phyloP scores from a whole-genome alignment of 2,888 invertebrate species.

The Lasioglossum pauxillum region DNA sequence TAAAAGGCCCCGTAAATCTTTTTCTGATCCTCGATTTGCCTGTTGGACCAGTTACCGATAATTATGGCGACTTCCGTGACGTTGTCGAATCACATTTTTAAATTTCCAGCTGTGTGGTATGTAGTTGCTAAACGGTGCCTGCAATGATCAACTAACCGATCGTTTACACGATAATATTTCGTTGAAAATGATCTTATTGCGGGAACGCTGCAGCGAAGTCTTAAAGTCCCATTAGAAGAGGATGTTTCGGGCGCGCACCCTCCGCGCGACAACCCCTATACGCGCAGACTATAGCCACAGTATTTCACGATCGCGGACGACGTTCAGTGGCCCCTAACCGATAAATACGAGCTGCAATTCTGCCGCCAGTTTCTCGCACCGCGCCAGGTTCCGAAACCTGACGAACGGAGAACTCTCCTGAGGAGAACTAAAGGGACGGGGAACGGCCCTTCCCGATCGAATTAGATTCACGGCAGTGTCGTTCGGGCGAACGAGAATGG shows the following conservation, averaged over 20 bases:
- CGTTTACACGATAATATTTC: background rate
- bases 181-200: background rate
- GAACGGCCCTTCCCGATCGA: slow-evolving; percentile 28
- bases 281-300: slow-evolving; percentile 40
- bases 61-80: background rate
- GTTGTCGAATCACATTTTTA: background rate
- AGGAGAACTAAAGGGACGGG: background rate
- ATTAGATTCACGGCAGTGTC: slow-evolving; percentile 16
- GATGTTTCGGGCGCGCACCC: background rate
- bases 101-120: background rate
- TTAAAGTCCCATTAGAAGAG: slow-evolving; percentile 1
- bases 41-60: background rate
- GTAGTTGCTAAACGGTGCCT: background rate
- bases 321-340: slow-evolving; percentile 65
- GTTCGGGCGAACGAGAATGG: slow-evolving; percentile 28
- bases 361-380: slow-evolving; percentile 37
- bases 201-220: background rate
- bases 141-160: background rate
- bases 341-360: slow-evolving; percentile 69
- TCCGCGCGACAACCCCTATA: slow-evolving; percentile 1
- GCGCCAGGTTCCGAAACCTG: slow-evolving; percentile 29
- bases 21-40: background rate
- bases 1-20: background rate
- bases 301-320: slow-evolving; percentile 68
- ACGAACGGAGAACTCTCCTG: slow-evolving; percentile 15